Percentiles rank a stretch among this genome's conserved stretches.
Evolutionary conservation across 1,140 invertebrate genomes (phyloP).

Genomic region (Dendroctonus valens): DNA sequence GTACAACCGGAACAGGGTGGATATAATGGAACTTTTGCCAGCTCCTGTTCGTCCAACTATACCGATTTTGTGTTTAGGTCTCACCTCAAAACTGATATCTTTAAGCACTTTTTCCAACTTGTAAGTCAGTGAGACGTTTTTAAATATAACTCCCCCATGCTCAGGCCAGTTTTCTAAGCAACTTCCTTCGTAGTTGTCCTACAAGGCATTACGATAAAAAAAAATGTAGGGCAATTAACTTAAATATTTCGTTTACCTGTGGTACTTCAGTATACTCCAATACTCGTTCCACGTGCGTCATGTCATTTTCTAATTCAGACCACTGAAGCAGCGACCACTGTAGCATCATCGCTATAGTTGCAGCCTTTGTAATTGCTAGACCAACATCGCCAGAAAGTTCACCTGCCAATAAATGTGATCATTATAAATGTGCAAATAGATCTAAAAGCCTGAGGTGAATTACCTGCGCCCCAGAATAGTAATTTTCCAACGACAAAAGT

Average conservation of each 20-base stretch:
- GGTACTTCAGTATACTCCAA: constrained; percentile 71
- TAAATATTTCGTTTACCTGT: constrained; percentile 11
- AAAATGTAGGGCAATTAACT: background rate
- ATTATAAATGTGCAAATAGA: background rate
- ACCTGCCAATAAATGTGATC: constrained; percentile 28
- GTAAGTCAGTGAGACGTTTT: constrained; percentile 67
- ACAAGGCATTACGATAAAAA: constrained; percentile 53
- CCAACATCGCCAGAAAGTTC: constrained; percentile 59
- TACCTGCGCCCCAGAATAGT: constrained; percentile 46
- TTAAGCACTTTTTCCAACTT: constrained; percentile 71
- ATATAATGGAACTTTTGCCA: constrained; percentile 80
- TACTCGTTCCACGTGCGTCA: constrained; percentile 79
- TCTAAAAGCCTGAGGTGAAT: constrained; percentile 51
- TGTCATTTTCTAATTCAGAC: constrained; percentile 69
- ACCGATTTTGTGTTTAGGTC: constrained; percentile 65
- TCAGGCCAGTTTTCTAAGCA: constrained; percentile 63
- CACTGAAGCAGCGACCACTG: constrained; percentile 66
- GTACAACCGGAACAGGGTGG: constrained; percentile 66
- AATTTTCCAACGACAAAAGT: constrained; percentile 61
- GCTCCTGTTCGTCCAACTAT: constrained; percentile 86
- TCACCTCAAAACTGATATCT: constrained; percentile 65
- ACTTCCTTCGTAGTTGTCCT: constrained; percentile 59
- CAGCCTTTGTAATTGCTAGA: constrained; percentile 58
- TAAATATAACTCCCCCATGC: constrained; percentile 68
- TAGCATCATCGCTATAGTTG: constrained; percentile 43